These are phyloP conservation scores for Channa striata DNA, from an alignment of 2,797 vertebrate species.

Conservation along the genomic window DNA sequence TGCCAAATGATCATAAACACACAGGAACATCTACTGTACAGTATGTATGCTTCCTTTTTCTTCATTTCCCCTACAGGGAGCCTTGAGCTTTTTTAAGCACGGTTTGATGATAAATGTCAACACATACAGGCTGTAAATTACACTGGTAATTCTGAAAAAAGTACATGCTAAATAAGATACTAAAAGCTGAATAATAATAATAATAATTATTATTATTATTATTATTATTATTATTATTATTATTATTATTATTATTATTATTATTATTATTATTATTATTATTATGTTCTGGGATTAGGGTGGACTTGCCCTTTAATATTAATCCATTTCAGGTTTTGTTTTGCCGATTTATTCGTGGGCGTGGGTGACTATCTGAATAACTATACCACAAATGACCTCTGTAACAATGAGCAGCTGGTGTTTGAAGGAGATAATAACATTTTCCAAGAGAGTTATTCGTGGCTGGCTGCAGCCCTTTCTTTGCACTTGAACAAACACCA, in stretches of 20 bases:
- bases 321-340: slow-evolving; percentile 22
- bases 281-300: not conserved
- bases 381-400: slow-evolving; percentile 31
- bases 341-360: slow-evolving; percentile 34
- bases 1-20: too few relatives aligned
- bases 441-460: slow-evolving; percentile 21
- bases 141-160: too few relatives aligned
- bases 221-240: too few relatives aligned
- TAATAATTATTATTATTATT: too few relatives aligned
- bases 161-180: not conserved
- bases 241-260: too few relatives aligned
- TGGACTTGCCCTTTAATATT: slow-evolving; percentile 19
- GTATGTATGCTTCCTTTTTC: not conserved
- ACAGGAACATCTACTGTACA: not conserved
- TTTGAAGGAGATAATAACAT: slow-evolving; percentile 47
- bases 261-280: too few relatives aligned
- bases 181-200: too few relatives aligned
- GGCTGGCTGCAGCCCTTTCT: slow-evolving; percentile 34
- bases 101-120: not conserved
- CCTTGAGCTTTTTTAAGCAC: not conserved
- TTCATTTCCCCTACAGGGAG: not conserved
- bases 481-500: slow-evolving; percentile 29
- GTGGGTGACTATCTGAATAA: slow-evolving; percentile 28
- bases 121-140: not conserved
- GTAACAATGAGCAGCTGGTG: slow-evolving; percentile 49